These are phyloP conservation scores for Nasonovia ribisnigri DNA, from an alignment of 2,888 invertebrate species.

Conservation along the genomic window DNA sequence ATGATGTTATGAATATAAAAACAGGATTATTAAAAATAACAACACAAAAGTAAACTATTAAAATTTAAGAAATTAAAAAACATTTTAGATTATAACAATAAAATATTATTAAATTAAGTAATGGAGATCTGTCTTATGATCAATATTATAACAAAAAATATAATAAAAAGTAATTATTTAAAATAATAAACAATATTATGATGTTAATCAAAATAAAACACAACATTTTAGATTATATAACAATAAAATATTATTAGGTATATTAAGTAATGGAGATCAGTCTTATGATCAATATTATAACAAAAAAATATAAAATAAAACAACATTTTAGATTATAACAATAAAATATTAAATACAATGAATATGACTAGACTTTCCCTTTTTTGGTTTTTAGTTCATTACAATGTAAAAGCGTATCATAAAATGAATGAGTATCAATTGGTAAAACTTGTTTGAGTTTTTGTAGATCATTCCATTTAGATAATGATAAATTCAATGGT, in stretches of 20 bases:
- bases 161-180: too few relatives aligned
- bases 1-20: not conserved
- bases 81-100: too few relatives aligned
- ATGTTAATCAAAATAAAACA: too few relatives aligned
- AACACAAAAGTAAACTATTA: constrained; percentile 6
- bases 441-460: constrained; percentile 1
- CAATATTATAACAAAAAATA: too few relatives aligned
- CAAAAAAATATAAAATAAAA: not conserved
- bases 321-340: too few relatives aligned
- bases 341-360: too few relatives aligned
- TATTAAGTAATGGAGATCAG: not conserved
- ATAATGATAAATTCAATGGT: not conserved
- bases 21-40: not conserved
- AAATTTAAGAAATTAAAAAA: not conserved
- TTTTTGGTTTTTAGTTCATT: not conserved
- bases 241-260: too few relatives aligned
- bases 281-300: constrained; percentile 26
- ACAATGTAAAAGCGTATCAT: constrained; percentile 14
- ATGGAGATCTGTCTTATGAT: too few relatives aligned
- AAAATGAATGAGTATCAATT: not conserved
- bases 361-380: constrained; percentile 6
- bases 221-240: not conserved
- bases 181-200: too few relatives aligned
- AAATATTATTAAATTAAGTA: too few relatives aligned
- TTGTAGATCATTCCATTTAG: constrained; percentile 20